Evolutionary conservation across 2,797 vertebrate genomes (phyloP).

Genomic region (Alosa sapidissima): DNA sequence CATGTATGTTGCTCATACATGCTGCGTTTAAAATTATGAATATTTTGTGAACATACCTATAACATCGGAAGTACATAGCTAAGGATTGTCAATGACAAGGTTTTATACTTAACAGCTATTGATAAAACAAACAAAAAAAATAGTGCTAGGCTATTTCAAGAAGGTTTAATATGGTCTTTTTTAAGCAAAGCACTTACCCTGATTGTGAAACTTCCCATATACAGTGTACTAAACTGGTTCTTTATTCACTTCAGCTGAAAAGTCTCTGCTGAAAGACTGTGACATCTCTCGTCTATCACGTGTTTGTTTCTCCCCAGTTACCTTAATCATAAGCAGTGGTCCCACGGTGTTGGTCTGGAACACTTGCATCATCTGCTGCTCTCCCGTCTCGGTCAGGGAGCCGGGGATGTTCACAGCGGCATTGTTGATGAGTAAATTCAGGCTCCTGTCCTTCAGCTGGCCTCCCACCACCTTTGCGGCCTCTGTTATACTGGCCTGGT

Average conservation of each 20-base stretch:
- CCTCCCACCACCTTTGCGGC: constrained; percentile 55
- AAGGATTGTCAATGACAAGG: too few species aligned
- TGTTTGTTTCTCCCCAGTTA: constrained; percentile 24
- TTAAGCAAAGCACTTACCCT: too few species aligned
- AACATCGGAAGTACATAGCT: too few species aligned
- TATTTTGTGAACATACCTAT: too few species aligned
- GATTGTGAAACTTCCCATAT: too few species aligned
- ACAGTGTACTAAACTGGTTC: neutral
- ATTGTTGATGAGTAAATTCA: constrained; percentile 74
- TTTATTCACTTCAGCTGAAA: neutral
- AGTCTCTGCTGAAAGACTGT: neutral
- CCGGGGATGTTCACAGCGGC: constrained; percentile 58
- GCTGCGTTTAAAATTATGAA: too few species aligned
- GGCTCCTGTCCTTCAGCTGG: constrained; percentile 44
- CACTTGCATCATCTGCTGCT: constrained; percentile 60
- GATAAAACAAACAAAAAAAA: too few species aligned
- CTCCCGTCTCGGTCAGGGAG: constrained; percentile 43
- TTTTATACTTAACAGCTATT: too few species aligned
- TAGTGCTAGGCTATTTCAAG: too few species aligned
- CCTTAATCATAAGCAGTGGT: constrained; percentile 67
- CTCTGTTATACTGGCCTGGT: constrained; percentile 54
- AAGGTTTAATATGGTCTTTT: too few species aligned
- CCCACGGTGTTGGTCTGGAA: constrained; percentile 69
- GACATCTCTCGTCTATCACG: neutral
- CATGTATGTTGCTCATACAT: too few species aligned